Evolutionary conservation across 2,797 vertebrate species (phyloP).

Genomic region (Gymnoscopelus microlampas): DNA sequence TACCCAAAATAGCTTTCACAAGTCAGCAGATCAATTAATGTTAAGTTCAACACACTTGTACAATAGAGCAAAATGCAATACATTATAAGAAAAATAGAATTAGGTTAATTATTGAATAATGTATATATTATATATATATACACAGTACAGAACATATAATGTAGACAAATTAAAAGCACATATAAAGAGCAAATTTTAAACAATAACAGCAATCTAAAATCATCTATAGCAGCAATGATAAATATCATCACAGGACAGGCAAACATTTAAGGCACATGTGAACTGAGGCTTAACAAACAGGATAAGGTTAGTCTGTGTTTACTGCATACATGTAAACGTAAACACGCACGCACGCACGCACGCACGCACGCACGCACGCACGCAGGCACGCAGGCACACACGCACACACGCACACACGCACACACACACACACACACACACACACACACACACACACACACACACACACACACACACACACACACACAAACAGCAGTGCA

Average conservation of each 20-base stretch:
- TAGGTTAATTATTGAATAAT: no score
- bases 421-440: not conserved
- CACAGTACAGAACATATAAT: not conserved
- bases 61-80: no score
- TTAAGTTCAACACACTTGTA: not conserved
- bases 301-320: not conserved
- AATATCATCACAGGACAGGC: no score
- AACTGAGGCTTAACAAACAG: no score
- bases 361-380: not conserved
- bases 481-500: not conserved
- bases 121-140: no score
- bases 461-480: not conserved
- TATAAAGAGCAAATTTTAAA: no score
- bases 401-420: not conserved
- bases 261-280: no score
- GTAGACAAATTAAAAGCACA: not conserved
- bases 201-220: no score
- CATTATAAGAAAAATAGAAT: no score
- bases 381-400: not conserved
- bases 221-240: no score
- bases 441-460: constrained; percentile 5
- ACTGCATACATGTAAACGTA: not conserved
- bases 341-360: not conserved
- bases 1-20: constrained; percentile 1
- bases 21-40: constrained; percentile 12